phyloP scores from a whole-genome alignment of 2,797 vertebrate genomes.

The Lithobates sylvaticus region DNA sequence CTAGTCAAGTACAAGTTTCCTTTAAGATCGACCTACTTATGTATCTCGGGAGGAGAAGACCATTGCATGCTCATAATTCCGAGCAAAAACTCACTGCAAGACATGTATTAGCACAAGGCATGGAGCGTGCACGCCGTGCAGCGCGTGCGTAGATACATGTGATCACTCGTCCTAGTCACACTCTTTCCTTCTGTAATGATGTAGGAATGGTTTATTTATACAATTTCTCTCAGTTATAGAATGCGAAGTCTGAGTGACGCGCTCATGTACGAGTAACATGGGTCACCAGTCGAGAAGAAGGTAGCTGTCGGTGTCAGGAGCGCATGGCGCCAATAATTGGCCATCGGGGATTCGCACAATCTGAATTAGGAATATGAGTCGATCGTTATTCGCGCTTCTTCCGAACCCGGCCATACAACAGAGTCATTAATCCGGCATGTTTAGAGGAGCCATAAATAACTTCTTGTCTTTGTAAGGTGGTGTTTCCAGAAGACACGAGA shows the following conservation, averaged over 20 bases:
- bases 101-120: too few species aligned
- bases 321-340: conserved; percentile 7
- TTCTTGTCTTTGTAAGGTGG: conserved; percentile 29
- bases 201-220: neutral
- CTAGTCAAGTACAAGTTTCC: too few species aligned
- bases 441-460: conserved; percentile 37
- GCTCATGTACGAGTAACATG: neutral
- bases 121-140: too few species aligned
- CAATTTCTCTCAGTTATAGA: neutral
- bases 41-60: too few species aligned
- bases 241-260: neutral
- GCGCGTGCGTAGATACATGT: too few species aligned
- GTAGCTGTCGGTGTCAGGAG: neutral
- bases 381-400: conserved; percentile 4
- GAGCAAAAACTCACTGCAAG: too few species aligned
- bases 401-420: conserved; percentile 4
- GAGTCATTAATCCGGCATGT: conserved; percentile 19
- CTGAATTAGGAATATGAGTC: conserved; percentile 2
- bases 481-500: conserved; percentile 1
- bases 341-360: conserved; percentile 8
- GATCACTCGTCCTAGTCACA: neutral
- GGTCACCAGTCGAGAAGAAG: neutral
- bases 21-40: too few species aligned
- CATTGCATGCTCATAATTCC: too few species aligned
- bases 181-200: neutral